phyloP scores from a whole-genome alignment of 64 coral and sea anemone genomes.

The Catalaphyllia jardinei region DNA sequence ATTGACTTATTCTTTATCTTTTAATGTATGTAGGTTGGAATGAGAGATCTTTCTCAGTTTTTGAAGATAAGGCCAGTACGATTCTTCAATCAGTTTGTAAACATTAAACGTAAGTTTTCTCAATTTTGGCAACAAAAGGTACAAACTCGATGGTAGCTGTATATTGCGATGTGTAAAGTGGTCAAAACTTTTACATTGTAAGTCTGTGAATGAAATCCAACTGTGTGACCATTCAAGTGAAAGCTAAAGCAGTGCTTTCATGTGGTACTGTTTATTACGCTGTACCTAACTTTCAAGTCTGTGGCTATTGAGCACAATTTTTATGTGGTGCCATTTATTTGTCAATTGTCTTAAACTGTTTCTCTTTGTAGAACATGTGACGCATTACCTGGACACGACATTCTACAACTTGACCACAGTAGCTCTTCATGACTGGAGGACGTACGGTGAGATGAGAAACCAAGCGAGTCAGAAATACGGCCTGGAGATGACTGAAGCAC shows the following conservation, averaged over 20 bases:
- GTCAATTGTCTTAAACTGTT: not conserved
- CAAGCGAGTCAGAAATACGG: slow-evolving; percentile 83
- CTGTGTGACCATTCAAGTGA: not conserved
- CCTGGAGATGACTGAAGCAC: slow-evolving; percentile 94
- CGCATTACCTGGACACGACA: slow-evolving; percentile 94
- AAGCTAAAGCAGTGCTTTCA: not conserved
- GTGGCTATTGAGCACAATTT: not conserved
- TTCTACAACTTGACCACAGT: slow-evolving; percentile 99
- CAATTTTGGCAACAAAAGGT: not conserved
- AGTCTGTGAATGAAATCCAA: not conserved
- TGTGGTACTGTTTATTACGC: too few relatives aligned
- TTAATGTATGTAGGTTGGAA: slow-evolving; percentile 64
- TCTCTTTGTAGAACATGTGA: slow-evolving; percentile 69
- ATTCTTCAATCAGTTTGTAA: slow-evolving; percentile 93
- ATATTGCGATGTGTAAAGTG: not conserved
- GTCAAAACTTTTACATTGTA: not conserved
- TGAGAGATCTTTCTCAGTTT: slow-evolving; percentile 96
- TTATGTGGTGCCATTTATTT: not conserved
- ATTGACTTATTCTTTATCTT: not conserved
- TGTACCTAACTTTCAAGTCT: too few relatives aligned
- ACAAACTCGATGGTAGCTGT: not conserved
- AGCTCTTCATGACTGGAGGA: slow-evolving; percentile 97
- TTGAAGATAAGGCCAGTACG: slow-evolving; percentile 89
- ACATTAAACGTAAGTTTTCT: slow-evolving; percentile 74
- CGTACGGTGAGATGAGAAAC: slow-evolving; percentile 97